Conservation (phyloP, 2,797 vertebrate genomes). For the Ataeniobius toweri region DNA sequence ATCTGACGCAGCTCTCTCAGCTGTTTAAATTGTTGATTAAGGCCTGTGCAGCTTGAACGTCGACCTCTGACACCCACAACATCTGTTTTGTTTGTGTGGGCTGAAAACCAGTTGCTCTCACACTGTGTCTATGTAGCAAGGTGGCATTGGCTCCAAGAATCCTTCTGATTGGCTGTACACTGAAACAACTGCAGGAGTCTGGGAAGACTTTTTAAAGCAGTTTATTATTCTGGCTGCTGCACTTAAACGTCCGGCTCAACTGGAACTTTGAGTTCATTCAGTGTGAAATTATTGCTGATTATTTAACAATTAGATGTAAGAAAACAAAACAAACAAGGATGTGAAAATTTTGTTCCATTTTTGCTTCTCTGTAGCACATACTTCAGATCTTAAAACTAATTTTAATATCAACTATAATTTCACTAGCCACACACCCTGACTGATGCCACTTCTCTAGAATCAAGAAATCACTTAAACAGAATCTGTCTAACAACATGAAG, state of each 20-base stretch:
- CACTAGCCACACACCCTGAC: no score
- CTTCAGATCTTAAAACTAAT: no score
- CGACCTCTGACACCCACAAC: slow-evolving; percentile 64
- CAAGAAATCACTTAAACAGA: no score
- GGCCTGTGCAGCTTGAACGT: slow-evolving; percentile 56
- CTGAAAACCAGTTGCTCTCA: slow-evolving; percentile 57
- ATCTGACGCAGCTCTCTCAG: slow-evolving; percentile 61
- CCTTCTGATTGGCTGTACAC: slow-evolving; percentile 33
- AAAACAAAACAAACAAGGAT: no score
- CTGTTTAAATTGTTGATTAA: slow-evolving; percentile 69
- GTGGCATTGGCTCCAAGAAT: slow-evolving; percentile 64
- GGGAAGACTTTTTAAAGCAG: slow-evolving; percentile 10
- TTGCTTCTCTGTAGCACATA: no score
- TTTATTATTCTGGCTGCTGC: slow-evolving; percentile 25
- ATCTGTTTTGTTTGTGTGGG: slow-evolving; percentile 70
- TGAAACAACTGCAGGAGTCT: slow-evolving; percentile 29
- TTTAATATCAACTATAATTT: no score
- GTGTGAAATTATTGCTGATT: background rate
- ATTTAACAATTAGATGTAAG: background rate
- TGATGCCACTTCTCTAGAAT: no score
- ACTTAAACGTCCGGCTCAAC: background rate
- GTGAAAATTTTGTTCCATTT: no score
- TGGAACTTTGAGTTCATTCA: background rate
- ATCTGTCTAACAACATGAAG: no score
- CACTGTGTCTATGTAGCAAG: slow-evolving; percentile 57